Evolutionary conservation across 2,797 vertebrate species (phyloP).

Genomic region (Orientallactaga sibirica): DNA sequence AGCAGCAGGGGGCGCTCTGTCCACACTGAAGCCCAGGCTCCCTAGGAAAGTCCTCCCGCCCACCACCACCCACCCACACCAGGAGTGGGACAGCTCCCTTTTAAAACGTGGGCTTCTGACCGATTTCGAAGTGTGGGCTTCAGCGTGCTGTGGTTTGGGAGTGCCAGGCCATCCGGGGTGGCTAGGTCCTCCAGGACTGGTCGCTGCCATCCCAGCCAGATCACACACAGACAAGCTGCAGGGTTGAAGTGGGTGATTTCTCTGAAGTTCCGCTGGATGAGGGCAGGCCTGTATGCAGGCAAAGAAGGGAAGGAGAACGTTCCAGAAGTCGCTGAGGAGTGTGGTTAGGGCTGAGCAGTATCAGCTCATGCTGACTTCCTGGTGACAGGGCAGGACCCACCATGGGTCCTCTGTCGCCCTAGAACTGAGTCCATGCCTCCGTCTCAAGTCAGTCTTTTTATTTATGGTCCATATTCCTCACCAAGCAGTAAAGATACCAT

Average conservation of each 20-base stretch:
- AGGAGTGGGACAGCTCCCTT: no score
- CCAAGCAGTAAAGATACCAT: not conserved
- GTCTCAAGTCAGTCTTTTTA: rapidly evolving
- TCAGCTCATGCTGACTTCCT: no score
- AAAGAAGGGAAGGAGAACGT: conserved; percentile 51
- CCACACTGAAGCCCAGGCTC: not conserved
- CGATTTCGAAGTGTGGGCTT: rapidly evolving
- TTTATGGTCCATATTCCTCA: no score
- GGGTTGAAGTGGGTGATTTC: not conserved
- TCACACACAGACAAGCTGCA: not conserved
- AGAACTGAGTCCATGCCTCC: not conserved
- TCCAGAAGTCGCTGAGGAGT: not conserved
- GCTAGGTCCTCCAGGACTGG: not conserved
- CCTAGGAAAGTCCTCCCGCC: no score
- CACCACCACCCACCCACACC: not conserved
- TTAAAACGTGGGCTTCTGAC: rapidly evolving
- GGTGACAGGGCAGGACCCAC: rapidly evolving
- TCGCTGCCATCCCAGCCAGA: not conserved
- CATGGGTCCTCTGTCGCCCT: no score
- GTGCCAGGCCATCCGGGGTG: not conserved
- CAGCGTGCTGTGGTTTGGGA: rapidly evolving
- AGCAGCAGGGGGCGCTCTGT: conserved; percentile 13
- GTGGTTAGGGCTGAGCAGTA: no score
- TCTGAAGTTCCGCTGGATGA: not conserved
- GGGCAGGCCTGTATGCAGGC: conserved; percentile 16